Percentiles rank a stretch among this genome's conserved stretches.
Evolutionary conservation across 2,797 vertebrate genomes (phyloP).

Genomic region (Cheirogaleus major): DNA sequence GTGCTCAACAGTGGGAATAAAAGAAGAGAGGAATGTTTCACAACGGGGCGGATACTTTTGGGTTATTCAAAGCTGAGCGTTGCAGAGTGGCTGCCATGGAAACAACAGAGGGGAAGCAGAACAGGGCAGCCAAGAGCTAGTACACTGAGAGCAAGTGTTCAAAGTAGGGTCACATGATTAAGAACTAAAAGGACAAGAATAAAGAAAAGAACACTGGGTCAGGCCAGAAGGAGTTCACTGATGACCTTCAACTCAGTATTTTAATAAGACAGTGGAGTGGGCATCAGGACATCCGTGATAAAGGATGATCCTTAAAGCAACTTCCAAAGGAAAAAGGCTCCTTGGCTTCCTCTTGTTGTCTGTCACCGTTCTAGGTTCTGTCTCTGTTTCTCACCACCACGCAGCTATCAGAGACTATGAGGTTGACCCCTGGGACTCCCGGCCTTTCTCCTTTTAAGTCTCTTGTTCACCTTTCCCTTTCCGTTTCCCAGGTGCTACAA

Average conservation of each 20-base stretch:
- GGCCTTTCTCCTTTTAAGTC: background rate
- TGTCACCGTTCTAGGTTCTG: too few species aligned
- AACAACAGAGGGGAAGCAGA: background rate
- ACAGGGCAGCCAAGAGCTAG: rapidly evolving
- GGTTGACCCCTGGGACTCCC: rapidly evolving
- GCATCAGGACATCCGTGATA: background rate
- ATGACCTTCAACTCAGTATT: background rate
- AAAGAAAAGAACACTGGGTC: background rate
- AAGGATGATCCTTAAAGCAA: background rate
- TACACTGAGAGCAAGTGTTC: background rate
- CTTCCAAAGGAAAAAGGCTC: background rate
- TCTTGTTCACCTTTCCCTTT: background rate
- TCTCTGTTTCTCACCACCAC: background rate
- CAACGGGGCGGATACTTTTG: background rate
- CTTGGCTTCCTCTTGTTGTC: background rate
- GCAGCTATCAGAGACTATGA: background rate
- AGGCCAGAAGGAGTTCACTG: background rate
- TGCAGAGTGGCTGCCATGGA: background rate
- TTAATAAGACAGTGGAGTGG: background rate
- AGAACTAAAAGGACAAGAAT: background rate
- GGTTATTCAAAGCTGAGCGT: background rate
- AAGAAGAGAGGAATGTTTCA: background rate
- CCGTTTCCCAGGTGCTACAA: background rate
- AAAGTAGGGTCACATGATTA: background rate
- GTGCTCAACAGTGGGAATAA: background rate